A percentile compares a stretch with the other conserved stretches of the same genome.
Evolutionary conservation across 2,113 vertebrate genomes (phyloP).

Genomic region (Onychostoma macrolepis): DNA sequence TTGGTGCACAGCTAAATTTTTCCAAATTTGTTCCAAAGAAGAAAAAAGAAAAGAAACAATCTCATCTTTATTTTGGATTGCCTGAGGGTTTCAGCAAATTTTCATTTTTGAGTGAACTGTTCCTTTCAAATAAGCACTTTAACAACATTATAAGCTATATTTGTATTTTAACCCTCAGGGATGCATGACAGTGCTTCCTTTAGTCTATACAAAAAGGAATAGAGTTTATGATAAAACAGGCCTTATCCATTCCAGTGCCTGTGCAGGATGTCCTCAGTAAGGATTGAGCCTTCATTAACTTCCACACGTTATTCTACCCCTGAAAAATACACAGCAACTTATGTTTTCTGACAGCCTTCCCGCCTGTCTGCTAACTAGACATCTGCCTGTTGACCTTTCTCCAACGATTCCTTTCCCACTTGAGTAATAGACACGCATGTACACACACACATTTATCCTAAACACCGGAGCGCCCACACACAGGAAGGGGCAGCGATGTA

Average conservation of each 20-base stretch:
- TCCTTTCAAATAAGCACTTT: background rate
- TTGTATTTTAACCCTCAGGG: background rate
- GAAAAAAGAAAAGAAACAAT: no score
- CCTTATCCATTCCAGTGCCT: background rate
- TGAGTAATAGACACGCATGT: background rate
- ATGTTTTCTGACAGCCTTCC: slow-evolving; percentile 44
- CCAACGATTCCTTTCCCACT: slow-evolving; percentile 14
- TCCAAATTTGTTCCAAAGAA: no score
- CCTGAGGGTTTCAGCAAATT: no score
- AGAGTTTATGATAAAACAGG: background rate
- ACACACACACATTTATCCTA: background rate
- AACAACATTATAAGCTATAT: background rate
- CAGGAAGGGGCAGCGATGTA: slow-evolving; percentile 36
- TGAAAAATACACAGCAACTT: slow-evolving; percentile 29
- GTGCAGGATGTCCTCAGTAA: background rate
- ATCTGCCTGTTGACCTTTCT: slow-evolving; percentile 48
- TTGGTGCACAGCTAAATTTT: no score
- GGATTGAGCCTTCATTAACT: background rate
- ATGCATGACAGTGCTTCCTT: slow-evolving; percentile 18
- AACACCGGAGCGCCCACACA: slow-evolving; percentile 13
- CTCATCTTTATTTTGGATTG: no score
- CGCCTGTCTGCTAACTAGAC: slow-evolving; percentile 28
- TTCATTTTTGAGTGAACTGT: background rate
- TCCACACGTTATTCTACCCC: slow-evolving; percentile 12
- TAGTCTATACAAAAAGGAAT: slow-evolving; percentile 1